phyloP scores from a whole-genome alignment of 1,140 invertebrate species.

The Lucilia sericata region DNA sequence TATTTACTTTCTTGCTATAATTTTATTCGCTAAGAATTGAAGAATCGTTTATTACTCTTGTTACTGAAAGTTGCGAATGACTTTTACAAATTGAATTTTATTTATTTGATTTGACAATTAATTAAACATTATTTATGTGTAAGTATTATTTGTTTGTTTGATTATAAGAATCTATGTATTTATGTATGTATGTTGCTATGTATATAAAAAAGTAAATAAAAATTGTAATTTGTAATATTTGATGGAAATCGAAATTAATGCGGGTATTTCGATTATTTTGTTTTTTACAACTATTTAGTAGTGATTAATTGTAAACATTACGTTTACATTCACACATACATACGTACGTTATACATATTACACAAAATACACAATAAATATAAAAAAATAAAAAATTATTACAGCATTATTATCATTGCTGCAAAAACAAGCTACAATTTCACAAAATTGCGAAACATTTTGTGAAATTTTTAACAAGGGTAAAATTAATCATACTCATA shows the following conservation, averaged over 20 bases:
- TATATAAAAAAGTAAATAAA: neutral
- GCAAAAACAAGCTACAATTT: no score
- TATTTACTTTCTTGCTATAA: neutral
- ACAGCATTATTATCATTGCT: no score
- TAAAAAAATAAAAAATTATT: no score
- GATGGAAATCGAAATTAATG: neutral
- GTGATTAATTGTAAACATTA: no score
- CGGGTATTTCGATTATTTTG: neutral
- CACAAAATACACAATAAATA: no score
- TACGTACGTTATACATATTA: no score
- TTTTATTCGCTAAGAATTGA: neutral
- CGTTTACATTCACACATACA: no score
- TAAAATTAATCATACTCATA: no score
- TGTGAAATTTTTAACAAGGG: no score
- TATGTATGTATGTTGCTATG: neutral
- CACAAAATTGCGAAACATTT: no score
- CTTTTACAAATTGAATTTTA: slow-evolving; percentile 45
- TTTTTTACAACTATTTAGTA: no score
- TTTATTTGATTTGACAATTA: slow-evolving; percentile 47
- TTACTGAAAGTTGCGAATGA: slow-evolving; percentile 33
- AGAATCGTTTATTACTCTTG: neutral
- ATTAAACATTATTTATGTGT: slow-evolving; percentile 41
- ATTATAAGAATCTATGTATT: no score
- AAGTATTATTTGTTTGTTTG: neutral
- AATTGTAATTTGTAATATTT: slow-evolving; percentile 13